Evolutionary conservation across 2,113 vertebrate species (phyloP), one percentile per base, ranked within the genome.

Genomic region (Platichthys stellatus): DNA sequence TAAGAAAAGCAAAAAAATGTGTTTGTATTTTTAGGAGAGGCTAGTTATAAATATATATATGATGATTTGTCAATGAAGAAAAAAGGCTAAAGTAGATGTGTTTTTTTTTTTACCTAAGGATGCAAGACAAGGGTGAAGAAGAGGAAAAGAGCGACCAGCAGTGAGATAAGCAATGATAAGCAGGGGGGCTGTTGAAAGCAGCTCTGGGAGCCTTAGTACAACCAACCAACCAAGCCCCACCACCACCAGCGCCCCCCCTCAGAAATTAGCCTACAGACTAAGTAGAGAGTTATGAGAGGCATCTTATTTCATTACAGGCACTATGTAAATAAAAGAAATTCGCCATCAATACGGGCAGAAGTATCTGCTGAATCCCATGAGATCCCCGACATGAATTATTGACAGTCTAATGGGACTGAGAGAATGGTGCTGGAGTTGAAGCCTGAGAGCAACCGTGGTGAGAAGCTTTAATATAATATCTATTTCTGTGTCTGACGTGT

Each of bases 301-400:
- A 94, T 94, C 93, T 92, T 93, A 93, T 95, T 96, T 96, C 92
- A 96, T 95, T 95, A 95, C 57, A 90, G 86, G 77, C 69, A 87
- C 90, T 81, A 90, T 88, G 91, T 93, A 94, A 97, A 96, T 95
- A 94, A 95, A 95, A 95, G 86, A 95, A 95, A 93, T 95, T 96
- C 82, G 90, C 94, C 95, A 95, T 96, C 95, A 96, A 94, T 96
- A 95, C 94, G 2, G 10, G 90, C 84, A 85, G 95, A 94, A 92
- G 90, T 93, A 95, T 96, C 93, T 95, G 94, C 94, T 95, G 94
- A 96, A 95, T 93, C 93, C 93, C 69, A 74, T 92, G 95, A 94
- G 97, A 96, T 96, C 92, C 89, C 88, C 70, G 83, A 83, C 92
- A 97, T 97, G 94, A 97, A 97, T 97, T 96, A 97, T 96, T 96